These are phyloP conservation scores for Drosophila malerkotliana DNA, from an alignment of 1,140 invertebrate genomes.

Conservation along the genomic window DNA sequence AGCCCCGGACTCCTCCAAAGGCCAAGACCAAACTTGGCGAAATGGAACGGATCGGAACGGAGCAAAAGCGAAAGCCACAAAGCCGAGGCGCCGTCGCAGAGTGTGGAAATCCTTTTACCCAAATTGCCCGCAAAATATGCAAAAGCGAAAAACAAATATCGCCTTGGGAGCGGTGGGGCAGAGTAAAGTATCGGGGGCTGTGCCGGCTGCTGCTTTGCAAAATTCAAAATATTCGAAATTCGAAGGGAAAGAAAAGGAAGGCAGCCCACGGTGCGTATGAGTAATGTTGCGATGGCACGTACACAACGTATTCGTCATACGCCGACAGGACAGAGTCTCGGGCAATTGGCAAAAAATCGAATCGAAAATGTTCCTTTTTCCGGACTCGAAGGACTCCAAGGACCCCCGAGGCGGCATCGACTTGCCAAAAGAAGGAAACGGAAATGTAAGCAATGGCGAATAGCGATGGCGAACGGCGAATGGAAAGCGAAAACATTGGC, in stretches of 20 bases:
- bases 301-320: slow-evolving; percentile 69
- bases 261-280: slow-evolving; percentile 62
- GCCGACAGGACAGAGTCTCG: slow-evolving; percentile 36
- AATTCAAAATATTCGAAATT: slow-evolving; percentile 42
- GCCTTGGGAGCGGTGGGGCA: slow-evolving; percentile 24
- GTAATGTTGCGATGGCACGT: slow-evolving; percentile 60
- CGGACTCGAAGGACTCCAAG: slow-evolving; percentile 38
- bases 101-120: slow-evolving; percentile 53
- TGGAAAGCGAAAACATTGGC: slow-evolving; percentile 48
- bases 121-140: slow-evolving; percentile 77
- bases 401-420: slow-evolving; percentile 44
- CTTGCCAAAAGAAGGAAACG: slow-evolving; percentile 57
- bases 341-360: slow-evolving; percentile 75
- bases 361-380: slow-evolving; percentile 64
- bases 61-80: slow-evolving; percentile 18
- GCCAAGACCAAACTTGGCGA: background rate
- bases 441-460: slow-evolving; percentile 66
- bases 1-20: background rate
- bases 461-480: slow-evolving; percentile 51
- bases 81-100: slow-evolving; percentile 21
- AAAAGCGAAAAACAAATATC: slow-evolving; percentile 75
- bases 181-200: background rate
- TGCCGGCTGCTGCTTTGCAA: background rate
- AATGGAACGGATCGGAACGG: slow-evolving; percentile 13
- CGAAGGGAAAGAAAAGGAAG: background rate